Evolutionary conservation across 2,113 vertebrate species (phyloP), one percentile per base, ranked within the genome.

Genomic region (Leptocoma aspasia): DNA sequence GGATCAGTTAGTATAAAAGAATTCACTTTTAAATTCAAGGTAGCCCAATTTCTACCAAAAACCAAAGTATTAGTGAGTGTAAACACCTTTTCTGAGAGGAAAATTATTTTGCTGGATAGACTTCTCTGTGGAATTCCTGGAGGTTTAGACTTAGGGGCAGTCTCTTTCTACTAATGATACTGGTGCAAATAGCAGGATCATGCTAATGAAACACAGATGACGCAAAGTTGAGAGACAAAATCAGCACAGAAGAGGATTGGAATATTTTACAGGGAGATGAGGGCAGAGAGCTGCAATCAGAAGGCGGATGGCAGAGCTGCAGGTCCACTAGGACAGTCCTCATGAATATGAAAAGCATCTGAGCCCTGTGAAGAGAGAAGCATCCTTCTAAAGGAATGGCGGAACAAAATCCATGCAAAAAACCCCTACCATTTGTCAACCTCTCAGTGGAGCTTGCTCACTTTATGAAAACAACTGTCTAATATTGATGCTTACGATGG

Each of bases 401-500:
- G 11, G 13, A 44, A 56, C 18, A 82, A 70, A 63, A 73, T 47
- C 31, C 17, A 20, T 1, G 1, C 16, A 72, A 37, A 68, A 27
- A 3, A 1, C 10, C 6, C 4, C 6, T 1, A 4, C 15, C 1
- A 21, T 50, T 53, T 42, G 9, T 54, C 27, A 78, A 1, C 1
- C 4, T 79, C 49, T 63, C n/a, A 49, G 31, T 41, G 31, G 22
- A 61, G 3, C 9, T 93, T 70, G 22, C 13, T 75, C 11, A 11
- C 3, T 79, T 69, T 53, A 21, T n/a, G n/a, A 69, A 60, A 52
- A 70, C 21, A 18, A 18, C 19, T 37, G 3, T 52, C 8, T 59
- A 60, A 53, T 65, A 44, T 37, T 77, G 37, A 8, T 59, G 33
- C 12, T 59, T 50, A 13, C 15, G 35, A 26, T 21, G 13, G 16